Conservation (phyloP, 2,888 invertebrate species). For the Caenorhabditis becei region DNA sequence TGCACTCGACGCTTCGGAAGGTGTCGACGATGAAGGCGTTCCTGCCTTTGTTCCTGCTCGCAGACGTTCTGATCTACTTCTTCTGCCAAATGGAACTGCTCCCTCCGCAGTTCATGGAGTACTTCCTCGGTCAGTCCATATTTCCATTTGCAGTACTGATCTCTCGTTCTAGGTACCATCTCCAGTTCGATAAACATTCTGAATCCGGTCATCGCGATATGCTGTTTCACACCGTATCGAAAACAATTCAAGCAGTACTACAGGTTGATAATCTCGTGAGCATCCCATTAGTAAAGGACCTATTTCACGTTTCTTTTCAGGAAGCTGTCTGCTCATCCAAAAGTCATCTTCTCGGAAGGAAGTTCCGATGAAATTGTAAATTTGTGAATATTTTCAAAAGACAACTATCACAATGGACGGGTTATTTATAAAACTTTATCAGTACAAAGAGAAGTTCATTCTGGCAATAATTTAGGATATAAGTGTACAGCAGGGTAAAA, state of each 20-base stretch:
- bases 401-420: slow-evolving; percentile 10
- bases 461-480: not conserved
- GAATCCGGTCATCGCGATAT: slow-evolving; percentile 52
- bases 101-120: slow-evolving; percentile 50
- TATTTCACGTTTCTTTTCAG: slow-evolving; percentile 31
- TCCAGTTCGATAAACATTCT: slow-evolving; percentile 57
- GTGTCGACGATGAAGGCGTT: slow-evolving; percentile 60
- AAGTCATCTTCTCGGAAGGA: slow-evolving; percentile 50
- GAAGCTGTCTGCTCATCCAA: slow-evolving; percentile 49
- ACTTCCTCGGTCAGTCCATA: slow-evolving; percentile 32
- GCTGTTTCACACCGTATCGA: slow-evolving; percentile 50
- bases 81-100: slow-evolving; percentile 52
- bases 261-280: slow-evolving; percentile 44
- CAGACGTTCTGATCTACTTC: slow-evolving; percentile 52
- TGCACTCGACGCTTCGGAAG: slow-evolving; percentile 53
- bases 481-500: not conserved
- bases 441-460: not conserved
- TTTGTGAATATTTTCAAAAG: slow-evolving; percentile 18
- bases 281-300: not conserved
- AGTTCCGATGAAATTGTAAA: slow-evolving; percentile 50
- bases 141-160: too few species aligned
- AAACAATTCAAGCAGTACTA: slow-evolving; percentile 43
- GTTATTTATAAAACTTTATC: not conserved
- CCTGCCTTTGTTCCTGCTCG: slow-evolving; percentile 47
- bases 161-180: slow-evolving; percentile 37